phyloP scores from a whole-genome alignment of 53 echinoderm and acorn worm species.

The Crossaster papposus region DNA sequence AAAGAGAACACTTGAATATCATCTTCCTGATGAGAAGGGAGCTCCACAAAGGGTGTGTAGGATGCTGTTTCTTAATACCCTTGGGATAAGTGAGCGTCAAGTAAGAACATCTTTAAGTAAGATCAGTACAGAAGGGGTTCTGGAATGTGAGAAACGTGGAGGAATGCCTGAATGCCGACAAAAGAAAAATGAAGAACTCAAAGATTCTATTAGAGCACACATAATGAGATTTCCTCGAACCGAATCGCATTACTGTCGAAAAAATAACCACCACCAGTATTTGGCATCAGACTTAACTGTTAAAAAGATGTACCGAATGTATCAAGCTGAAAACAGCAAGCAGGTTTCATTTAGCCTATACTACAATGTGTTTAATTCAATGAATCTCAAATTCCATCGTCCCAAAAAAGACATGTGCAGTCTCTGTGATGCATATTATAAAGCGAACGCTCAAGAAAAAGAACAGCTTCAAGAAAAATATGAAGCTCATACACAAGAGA shows the following conservation, averaged over 20 bases:
- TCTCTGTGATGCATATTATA: conserved; percentile 28
- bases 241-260: conserved; percentile 72
- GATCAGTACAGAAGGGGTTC: conserved; percentile 1
- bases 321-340: conserved; percentile 5
- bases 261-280: conserved; percentile 6
- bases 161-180: conserved; percentile 15
- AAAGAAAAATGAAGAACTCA: background rate
- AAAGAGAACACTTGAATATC: conserved; percentile 14
- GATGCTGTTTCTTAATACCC: conserved; percentile 22
- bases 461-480: conserved; percentile 27
- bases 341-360: conserved; percentile 26
- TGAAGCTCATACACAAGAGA: conserved; percentile 12
- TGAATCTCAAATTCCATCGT: conserved; percentile 31
- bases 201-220: conserved; percentile 19
- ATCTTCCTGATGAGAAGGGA: conserved; percentile 29
- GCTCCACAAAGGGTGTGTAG: conserved; percentile 5
- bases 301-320: conserved; percentile 32
- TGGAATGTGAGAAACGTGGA: background rate
- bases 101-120: too few relatives aligned
- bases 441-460: conserved; percentile 11
- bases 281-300: conserved; percentile 18
- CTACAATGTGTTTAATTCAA: conserved; percentile 1
- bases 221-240: conserved; percentile 61
- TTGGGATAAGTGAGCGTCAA: conserved; percentile 19
- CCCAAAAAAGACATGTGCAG: conserved; percentile 33